Conservation (phyloP, 2,113 vertebrate genomes). For the Nothocercus julius region DNA sequence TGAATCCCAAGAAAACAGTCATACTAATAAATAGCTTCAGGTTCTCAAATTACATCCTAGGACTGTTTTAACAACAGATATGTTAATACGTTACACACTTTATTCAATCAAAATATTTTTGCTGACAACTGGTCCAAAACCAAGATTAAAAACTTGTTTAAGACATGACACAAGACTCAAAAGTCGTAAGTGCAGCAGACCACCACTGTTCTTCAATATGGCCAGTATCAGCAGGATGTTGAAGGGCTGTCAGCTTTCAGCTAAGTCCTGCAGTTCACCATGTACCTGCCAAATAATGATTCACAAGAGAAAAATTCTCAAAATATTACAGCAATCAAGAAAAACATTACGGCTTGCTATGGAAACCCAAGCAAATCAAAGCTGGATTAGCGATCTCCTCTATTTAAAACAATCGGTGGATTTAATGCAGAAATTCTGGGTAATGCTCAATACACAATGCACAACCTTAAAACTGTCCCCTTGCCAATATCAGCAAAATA, state of each 20-base stretch:
- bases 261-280: not conserved
- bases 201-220: slow-evolving; percentile 1
- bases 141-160: not conserved
- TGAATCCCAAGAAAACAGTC: not conserved
- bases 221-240: slow-evolving; percentile 31
- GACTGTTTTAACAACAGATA: not conserved
- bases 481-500: not conserved
- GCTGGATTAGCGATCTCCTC: not conserved
- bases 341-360: not conserved
- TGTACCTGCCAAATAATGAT: slow-evolving; percentile 25
- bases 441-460: not conserved
- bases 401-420: not conserved
- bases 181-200: not conserved
- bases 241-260: not conserved
- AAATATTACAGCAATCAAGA: not conserved
- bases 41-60: not conserved
- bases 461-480: not conserved
- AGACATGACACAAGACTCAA: not conserved
- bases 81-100: not conserved
- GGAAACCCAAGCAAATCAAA: not conserved
- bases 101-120: not conserved
- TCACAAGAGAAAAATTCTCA: slow-evolving; percentile 16
- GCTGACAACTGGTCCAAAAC: not conserved
- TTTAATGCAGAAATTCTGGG: not conserved
- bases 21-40: not conserved